phyloP scores from a whole-genome alignment of 92 coral and sea anemone genomes.

The Metridium senile region DNA sequence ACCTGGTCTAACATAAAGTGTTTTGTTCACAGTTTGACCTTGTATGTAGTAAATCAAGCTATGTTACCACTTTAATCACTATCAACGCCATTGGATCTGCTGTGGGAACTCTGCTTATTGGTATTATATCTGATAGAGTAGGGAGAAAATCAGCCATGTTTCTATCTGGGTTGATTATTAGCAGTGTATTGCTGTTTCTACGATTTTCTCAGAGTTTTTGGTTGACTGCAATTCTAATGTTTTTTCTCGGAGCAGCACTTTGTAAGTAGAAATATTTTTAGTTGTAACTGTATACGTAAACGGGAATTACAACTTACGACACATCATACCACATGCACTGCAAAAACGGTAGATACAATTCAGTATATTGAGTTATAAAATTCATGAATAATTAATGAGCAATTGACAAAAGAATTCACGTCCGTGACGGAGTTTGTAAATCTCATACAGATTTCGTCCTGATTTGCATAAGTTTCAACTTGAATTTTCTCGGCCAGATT shows the following conservation, averaged over 20 bases:
- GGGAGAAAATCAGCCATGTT: conserved; percentile 35
- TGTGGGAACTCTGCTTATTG: conserved; percentile 25
- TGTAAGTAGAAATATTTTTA: conserved; percentile 11
- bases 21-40: conserved; percentile 50
- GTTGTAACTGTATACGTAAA: not conserved
- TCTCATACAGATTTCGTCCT: no score
- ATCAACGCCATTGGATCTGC: conserved; percentile 31
- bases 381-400: no score
- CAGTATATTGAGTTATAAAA: no score
- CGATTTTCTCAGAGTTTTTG: not conserved
- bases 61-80: conserved; percentile 14
- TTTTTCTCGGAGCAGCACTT: not conserved
- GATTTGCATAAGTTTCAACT: no score
- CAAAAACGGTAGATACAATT: no score
- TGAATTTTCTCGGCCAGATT: no score
- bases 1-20: no score
- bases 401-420: no score
- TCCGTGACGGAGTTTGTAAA: no score
- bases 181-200: not conserved
- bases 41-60: conserved; percentile 37
- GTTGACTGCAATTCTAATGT: not conserved
- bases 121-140: conserved; percentile 42
- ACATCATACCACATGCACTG: no score
- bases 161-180: conserved; percentile 23
- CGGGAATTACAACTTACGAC: no score